phyloP scores from a whole-genome alignment of 2,888 invertebrate species.

The Myopa tessellatipennis region DNA sequence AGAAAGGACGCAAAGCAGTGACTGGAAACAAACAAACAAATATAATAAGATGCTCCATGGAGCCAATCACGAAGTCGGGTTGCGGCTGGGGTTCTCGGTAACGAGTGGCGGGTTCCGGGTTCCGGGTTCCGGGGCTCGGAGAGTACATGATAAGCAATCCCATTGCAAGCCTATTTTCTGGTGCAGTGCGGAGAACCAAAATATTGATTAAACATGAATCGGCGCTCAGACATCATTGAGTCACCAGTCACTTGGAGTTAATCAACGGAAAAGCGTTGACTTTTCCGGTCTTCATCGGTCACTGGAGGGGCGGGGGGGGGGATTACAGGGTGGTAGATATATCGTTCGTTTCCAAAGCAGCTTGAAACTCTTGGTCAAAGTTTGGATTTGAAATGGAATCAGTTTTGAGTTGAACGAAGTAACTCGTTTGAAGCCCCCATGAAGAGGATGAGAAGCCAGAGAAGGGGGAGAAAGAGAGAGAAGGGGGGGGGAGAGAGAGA shows the following conservation, averaged over 20 bases:
- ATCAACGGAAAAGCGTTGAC: not conserved
- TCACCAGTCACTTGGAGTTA: not conserved
- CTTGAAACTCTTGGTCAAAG: not conserved
- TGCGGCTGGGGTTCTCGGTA: too few relatives aligned
- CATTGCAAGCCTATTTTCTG: constrained; percentile 25
- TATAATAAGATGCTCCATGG: not conserved
- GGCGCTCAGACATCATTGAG: constrained; percentile 14
- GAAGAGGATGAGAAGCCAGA: not conserved
- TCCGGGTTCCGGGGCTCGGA: too few relatives aligned
- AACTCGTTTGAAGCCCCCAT: too few relatives aligned
- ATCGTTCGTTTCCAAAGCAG: too few relatives aligned
- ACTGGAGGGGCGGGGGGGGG: too few relatives aligned
- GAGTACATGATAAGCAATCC: too few relatives aligned
- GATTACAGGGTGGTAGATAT: too few relatives aligned
- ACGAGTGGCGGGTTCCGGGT: too few relatives aligned
- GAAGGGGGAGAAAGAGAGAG: not conserved
- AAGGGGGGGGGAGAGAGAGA: not conserved
- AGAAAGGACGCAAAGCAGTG: not conserved
- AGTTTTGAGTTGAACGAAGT: too few relatives aligned
- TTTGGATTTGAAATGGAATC: too few relatives aligned
- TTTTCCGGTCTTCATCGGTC: not conserved
- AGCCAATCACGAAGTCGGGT: too few relatives aligned
- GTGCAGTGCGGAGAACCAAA: constrained; percentile 10
- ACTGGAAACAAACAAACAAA: not conserved
- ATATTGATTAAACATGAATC: constrained; percentile 22